Base-by-base conservation (phyloP, 2,797 vertebrate genomes). In the Clarias platycephalus region DNA sequence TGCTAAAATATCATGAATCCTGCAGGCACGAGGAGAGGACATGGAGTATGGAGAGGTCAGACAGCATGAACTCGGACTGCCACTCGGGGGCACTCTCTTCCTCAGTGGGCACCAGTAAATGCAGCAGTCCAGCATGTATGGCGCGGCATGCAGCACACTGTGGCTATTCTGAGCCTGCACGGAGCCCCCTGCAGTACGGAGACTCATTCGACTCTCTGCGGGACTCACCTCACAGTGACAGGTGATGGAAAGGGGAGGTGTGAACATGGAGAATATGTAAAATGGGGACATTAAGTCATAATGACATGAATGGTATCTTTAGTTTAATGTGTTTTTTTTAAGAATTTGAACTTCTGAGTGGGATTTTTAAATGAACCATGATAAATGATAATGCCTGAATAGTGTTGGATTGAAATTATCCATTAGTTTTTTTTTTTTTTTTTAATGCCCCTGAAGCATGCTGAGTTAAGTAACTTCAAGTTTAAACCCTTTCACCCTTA, bases 161-260 rank as follows among this genome's bases (percentile, higher is more conserved):
- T 94, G 94, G 93, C 87, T 93, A 96, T 16, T 93, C 95, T 66
- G 96, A 97, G 58, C 91, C 91, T 0, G 93, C 93, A 22, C 91
- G 94, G 72, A 93, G 94, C 3, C 92, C 93, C 16, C 91, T 93
- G 81, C 96, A 96, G 89, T 97, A 97, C 81, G 96, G 97, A 4
- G 97, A 98, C 90, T 99, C 97, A 0, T 96, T 97, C 79, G 97
- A 99, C 91, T 99, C 97, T 44, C 94, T 99, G 88, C 93, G 96
- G 80, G 97, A 99, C 93, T 99, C 97, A 0, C 97, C 97, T 13
- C 97, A 98, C 93, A 99, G 97, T 18, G 97, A 99, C 95, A 97
- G 97, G 97, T 98, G 94, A 86, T 77, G 90, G 78, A 24, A 22
- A 57, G 24, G 63, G 74, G 22, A 70, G 64, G 34, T 5, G 60